A percentile compares a stretch with the other conserved stretches of the same genome.
phyloP scores from a whole-genome alignment of 2,113 vertebrate genomes.

The Todiramphus saurophagus region DNA sequence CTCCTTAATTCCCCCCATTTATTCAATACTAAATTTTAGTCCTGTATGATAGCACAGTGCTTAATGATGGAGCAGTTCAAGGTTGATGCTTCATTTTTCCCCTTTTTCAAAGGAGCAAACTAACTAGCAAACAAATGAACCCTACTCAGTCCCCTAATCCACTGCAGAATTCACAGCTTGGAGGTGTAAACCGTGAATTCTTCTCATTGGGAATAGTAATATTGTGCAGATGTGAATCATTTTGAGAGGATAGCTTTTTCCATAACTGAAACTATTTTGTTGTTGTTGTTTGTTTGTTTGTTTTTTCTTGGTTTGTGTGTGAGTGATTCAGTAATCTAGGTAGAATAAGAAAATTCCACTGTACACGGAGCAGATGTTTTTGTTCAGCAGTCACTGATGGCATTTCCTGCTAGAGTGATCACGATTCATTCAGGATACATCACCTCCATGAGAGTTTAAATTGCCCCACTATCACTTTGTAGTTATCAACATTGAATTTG shows the following conservation, averaged over 20 bases:
- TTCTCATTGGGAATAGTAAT: neutral
- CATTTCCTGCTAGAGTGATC: neutral
- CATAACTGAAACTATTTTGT: neutral
- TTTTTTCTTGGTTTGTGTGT: too few species aligned
- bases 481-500: neutral
- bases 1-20: neutral
- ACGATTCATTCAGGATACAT: neutral
- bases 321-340: neutral
- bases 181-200: neutral
- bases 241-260: neutral
- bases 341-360: neutral
- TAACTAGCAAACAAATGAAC: too few species aligned
- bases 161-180: neutral
- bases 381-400: accelerated
- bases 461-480: neutral
- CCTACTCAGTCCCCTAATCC: neutral
- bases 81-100: neutral
- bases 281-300: too few species aligned
- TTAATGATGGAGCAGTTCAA: neutral
- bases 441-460: neutral
- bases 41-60: neutral
- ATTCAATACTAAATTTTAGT: neutral
- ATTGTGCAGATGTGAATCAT: neutral
- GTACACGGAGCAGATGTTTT: neutral
- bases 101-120: neutral